Evolutionary conservation across 2,113 vertebrate genomes (phyloP).

Genomic region (Apteryx owenii): DNA sequence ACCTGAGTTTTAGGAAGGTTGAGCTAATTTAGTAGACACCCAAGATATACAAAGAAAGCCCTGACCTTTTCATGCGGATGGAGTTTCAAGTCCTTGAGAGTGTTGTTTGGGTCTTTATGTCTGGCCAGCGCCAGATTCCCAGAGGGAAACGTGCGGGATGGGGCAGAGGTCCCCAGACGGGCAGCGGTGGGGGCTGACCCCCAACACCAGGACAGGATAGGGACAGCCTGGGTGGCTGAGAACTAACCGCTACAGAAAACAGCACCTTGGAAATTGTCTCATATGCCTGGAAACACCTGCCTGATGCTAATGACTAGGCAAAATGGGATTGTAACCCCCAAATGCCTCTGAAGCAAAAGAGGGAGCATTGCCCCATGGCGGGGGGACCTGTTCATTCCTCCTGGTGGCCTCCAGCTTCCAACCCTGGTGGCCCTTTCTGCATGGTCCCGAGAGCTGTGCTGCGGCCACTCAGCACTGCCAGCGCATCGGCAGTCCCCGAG

Average conservation of each 20-base stretch:
- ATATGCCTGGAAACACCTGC: neutral
- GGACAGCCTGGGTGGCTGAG: too few species aligned
- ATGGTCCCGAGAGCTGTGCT: too few species aligned
- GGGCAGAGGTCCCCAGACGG: neutral
- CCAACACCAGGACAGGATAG: too few species aligned
- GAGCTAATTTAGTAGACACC: neutral
- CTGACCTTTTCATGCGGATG: neutral
- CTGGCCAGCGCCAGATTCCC: neutral
- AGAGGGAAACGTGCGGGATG: neutral
- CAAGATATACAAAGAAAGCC: neutral
- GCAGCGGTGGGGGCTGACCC: neutral
- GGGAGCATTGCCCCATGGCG: rapidly evolving
- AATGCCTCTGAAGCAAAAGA: neutral
- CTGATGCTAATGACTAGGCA: neutral
- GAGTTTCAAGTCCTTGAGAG: neutral
- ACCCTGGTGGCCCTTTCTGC: too few species aligned
- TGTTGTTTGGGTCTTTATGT: neutral
- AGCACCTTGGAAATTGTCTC: neutral
- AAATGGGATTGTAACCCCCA: neutral
- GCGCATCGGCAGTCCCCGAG: too few species aligned
- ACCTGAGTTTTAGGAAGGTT: neutral
- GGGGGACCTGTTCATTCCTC: neutral
- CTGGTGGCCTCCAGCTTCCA: too few species aligned
- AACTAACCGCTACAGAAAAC: too few species aligned
- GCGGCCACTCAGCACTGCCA: too few species aligned